phyloP scores from a whole-genome alignment of 2,113 vertebrate genomes.

The Sapayoa aenigma region DNA sequence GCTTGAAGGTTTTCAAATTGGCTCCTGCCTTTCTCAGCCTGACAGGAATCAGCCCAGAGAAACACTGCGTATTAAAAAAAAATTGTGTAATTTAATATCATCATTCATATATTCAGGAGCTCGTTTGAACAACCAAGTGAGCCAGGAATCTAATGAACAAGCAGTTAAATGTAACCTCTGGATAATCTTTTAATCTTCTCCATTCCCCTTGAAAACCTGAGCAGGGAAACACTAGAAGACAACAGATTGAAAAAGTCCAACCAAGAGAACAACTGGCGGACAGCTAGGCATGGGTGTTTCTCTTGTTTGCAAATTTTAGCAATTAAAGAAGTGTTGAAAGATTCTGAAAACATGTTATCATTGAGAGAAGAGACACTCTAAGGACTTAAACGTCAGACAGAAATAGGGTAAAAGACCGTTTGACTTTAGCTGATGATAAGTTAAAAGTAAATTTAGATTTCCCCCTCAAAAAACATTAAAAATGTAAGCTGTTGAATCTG shows the following conservation, averaged over 20 bases:
- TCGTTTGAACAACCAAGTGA: constrained; percentile 15
- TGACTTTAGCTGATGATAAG: not conserved
- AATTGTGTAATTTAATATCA: not conserved
- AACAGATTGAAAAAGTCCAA: not conserved
- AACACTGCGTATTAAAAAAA: not conserved
- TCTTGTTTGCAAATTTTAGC: constrained; percentile 36
- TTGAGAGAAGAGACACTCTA: not conserved
- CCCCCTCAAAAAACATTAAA: not conserved
- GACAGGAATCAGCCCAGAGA: not conserved
- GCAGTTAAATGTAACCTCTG: not conserved
- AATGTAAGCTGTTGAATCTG: not conserved
- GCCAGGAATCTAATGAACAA: constrained; percentile 14
- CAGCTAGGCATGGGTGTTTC: not conserved
- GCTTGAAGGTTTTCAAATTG: not conserved
- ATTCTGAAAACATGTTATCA: constrained; percentile 49
- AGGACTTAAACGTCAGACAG: not conserved
- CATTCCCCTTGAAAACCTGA: constrained; percentile 20
- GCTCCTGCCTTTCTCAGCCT: not conserved
- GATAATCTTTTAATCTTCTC: constrained; percentile 16
- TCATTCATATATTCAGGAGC: not conserved
- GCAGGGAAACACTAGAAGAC: not conserved
- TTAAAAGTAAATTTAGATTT: not conserved
- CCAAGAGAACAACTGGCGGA: not conserved
- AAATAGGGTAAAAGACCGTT: not conserved
- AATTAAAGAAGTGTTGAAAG: constrained; percentile 61